Evolutionary conservation across 2,113 vertebrate genomes (phyloP), one percentile per base, ranked within the genome.

Genomic region (Atractosteus spatula): DNA sequence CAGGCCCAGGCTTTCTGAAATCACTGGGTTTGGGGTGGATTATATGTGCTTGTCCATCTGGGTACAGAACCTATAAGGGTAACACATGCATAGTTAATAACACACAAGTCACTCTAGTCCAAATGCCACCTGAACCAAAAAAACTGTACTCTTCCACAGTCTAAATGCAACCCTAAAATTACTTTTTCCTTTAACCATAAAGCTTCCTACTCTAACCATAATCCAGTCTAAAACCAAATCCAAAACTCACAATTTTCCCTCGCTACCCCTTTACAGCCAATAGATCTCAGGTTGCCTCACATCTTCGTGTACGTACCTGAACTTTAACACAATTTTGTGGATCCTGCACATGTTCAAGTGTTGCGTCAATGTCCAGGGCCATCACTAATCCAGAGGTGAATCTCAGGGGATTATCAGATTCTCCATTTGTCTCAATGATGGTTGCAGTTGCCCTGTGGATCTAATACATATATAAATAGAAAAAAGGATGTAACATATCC

Each of bases 11-110:
- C 62, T 96, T 97, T 62, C 97, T 90, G 77, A 99, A 99, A 84
- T 99, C 97, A 76, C 92, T 93, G 0, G 95, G 95, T 85, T 97
- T 98, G 1, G 97, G 97, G 57, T 98, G 96, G 83, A 99, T 98
- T 67, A 98, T 85, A 12, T 99, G 96, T 16, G 95, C 94, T 89
- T 98, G 97, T 3, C 97, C 97, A 47, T 99, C 97, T 13, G 97
- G 97, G 83, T 99, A 99, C 64, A 96, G 78, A 3, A 99, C 94
- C 97, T 99, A 62, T 51, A 51, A 10, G 47, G 17, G 17, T 29
- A 29, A 29, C 0, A 29, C 17, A 29, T 29, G 1, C 17, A 29
- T 29, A 0, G 17, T 29, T 29, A 29, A 29, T 29, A 29, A 29
- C 17, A 29, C 17, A 29, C 17, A 29, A 29, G 17, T 29, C 17